Conservation (phyloP, 2,113 vertebrate genomes). For the Porphyrio hochstetteri region DNA sequence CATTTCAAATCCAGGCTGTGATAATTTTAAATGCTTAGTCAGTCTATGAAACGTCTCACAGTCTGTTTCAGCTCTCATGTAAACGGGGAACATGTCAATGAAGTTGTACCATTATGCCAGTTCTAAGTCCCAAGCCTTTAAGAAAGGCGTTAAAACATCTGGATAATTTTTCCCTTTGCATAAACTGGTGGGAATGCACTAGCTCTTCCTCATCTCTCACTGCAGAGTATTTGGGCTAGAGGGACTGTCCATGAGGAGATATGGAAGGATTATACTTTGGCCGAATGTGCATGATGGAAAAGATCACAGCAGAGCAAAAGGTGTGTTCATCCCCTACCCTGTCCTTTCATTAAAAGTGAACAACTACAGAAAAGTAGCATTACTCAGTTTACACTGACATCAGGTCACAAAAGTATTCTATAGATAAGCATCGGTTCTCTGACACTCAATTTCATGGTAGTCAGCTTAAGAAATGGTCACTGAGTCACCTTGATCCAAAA, state of each 20-base stretch:
- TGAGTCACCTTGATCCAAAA: not conserved
- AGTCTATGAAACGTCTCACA: not conserved
- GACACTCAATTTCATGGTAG: not conserved
- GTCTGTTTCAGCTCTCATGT: not conserved
- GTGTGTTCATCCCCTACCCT: not conserved
- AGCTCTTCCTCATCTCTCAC: not conserved
- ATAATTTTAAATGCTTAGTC: conserved; percentile 19
- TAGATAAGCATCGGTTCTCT: not conserved
- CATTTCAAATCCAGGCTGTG: conserved; percentile 3
- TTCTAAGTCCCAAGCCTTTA: not conserved
- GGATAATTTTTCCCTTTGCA: not conserved
- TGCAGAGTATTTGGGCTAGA: not conserved
- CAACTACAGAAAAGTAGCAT: fast-evolving
- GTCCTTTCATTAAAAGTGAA: not conserved
- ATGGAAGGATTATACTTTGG: not conserved
- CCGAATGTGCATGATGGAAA: not conserved
- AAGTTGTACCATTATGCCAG: not conserved
- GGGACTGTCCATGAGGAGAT: not conserved
- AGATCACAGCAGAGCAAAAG: not conserved
- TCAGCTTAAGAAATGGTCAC: not conserved
- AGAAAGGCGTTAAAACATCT: not conserved
- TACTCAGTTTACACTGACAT: not conserved
- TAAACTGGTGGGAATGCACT: not conserved
- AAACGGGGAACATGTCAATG: not conserved
- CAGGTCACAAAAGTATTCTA: not conserved